These are phyloP conservation scores for Acanthurus leucopareius DNA, from an alignment of 2,797 vertebrate species.

Conservation along the genomic window DNA sequence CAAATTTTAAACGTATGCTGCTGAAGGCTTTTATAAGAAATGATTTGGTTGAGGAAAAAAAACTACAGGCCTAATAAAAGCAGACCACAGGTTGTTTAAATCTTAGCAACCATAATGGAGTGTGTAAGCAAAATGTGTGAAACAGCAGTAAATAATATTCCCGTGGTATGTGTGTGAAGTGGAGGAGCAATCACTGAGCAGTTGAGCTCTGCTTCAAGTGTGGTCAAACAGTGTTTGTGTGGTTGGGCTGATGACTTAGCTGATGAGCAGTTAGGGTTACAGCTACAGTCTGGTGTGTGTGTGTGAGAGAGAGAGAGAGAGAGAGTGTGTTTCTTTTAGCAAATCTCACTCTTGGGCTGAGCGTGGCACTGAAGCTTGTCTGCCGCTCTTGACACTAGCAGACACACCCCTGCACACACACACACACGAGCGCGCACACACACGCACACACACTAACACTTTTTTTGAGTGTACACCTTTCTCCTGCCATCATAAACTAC, in stretches of 20 bases:
- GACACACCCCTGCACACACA: slow-evolving; percentile 20
- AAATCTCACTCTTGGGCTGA: slow-evolving; percentile 44
- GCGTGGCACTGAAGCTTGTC: slow-evolving; percentile 34
- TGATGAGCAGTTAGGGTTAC: slow-evolving; percentile 75
- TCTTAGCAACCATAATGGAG: slow-evolving; percentile 46
- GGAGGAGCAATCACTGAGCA: slow-evolving; percentile 59
- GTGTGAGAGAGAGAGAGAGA: slow-evolving; percentile 33
- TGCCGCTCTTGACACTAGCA: slow-evolving; percentile 35
- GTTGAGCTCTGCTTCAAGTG: slow-evolving; percentile 64
- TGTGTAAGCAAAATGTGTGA: slow-evolving; percentile 59
- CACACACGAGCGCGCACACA: background rate
- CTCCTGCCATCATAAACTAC: slow-evolving; percentile 71
- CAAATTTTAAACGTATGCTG: background rate
- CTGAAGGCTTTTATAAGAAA: slow-evolving; percentile 16
- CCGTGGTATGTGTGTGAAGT: slow-evolving; percentile 56
- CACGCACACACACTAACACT: background rate
- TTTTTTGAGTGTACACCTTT: slow-evolving; percentile 62
- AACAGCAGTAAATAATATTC: slow-evolving; percentile 65
- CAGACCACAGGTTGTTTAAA: slow-evolving; percentile 61
- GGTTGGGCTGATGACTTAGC: slow-evolving; percentile 74
- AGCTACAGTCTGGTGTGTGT: slow-evolving; percentile 55
- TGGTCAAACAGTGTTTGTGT: slow-evolving; percentile 75
- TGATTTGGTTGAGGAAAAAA: slow-evolving; percentile 30
- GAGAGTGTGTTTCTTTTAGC: slow-evolving; percentile 50
- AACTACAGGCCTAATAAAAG: slow-evolving; percentile 41